Evolutionary conservation across 2,797 vertebrate genomes (phyloP).

Genomic region (Sebastes cheni): DNA sequence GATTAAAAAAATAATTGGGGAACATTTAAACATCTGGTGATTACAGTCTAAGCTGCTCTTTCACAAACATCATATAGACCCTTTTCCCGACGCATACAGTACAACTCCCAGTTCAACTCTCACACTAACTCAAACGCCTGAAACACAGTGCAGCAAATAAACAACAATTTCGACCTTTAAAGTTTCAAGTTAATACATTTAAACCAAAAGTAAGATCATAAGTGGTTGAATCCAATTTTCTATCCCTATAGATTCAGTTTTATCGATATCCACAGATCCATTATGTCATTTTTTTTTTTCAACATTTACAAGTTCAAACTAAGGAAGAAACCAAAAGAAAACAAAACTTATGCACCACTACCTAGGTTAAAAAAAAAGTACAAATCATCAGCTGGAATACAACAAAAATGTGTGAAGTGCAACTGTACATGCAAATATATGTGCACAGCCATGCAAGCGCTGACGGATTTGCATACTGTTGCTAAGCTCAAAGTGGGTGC

Average conservation of each 20-base stretch:
- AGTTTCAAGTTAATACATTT: neutral
- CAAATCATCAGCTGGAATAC: neutral
- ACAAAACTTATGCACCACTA: neutral
- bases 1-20: neutral
- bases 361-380: neutral
- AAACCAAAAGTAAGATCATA: neutral
- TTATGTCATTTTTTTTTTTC: neutral
- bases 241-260: neutral
- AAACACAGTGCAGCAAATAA: neutral
- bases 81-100: neutral
- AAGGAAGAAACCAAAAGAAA: neutral
- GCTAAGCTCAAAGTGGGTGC: neutral
- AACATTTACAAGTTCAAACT: neutral
- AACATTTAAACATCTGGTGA: neutral
- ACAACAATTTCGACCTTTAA: neutral
- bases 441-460: neutral
- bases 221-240: neutral
- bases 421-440: constrained; percentile 20
- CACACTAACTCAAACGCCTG: neutral
- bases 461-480: neutral
- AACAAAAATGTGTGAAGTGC: neutral
- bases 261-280: neutral
- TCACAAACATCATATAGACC: neutral
- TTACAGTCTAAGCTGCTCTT: neutral
- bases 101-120: neutral